A percentile compares a stretch with the other conserved stretches of the same genome.
Conservation (phyloP, 2,888 invertebrate genomes). For the Erebia palarica region DNA sequence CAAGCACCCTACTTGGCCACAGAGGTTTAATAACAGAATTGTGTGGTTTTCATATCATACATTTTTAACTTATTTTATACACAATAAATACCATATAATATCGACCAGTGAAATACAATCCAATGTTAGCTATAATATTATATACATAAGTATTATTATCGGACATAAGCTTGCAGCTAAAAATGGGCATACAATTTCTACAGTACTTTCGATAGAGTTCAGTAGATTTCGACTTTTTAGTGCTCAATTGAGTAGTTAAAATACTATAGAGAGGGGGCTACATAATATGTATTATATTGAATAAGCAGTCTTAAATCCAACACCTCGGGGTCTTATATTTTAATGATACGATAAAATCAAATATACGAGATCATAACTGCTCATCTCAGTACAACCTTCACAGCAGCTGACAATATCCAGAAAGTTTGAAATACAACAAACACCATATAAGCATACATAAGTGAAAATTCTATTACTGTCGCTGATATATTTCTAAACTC, state of each 20-base stretch:
- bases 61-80: conserved; percentile 6
- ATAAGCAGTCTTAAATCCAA: conserved; percentile 40
- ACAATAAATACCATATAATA: conserved; percentile 29
- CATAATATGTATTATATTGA: conserved; percentile 27
- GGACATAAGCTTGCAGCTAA: conserved; percentile 67
- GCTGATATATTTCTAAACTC: conserved; percentile 55
- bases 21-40: conserved; percentile 31
- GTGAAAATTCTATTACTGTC: conserved; percentile 44
- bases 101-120: conserved; percentile 30
- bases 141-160: conserved; percentile 47
- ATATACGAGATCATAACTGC: conserved; percentile 39
- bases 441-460: conserved; percentile 32
- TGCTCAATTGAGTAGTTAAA: conserved; percentile 46
- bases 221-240: not conserved
- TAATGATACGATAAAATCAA: conserved; percentile 33
- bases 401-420: conserved; percentile 37
- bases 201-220: not conserved
- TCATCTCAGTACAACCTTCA: conserved; percentile 34
- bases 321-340: conserved; percentile 32
- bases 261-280: conserved; percentile 39
- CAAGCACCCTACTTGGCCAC: conserved; percentile 38
- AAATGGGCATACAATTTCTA: conserved; percentile 8
- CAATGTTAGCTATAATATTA: conserved; percentile 30
- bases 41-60: not conserved
- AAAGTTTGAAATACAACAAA: conserved; percentile 35